Evolutionary conservation across 2,113 vertebrate genomes (phyloP).

Genomic region (Talpa occidentalis): DNA sequence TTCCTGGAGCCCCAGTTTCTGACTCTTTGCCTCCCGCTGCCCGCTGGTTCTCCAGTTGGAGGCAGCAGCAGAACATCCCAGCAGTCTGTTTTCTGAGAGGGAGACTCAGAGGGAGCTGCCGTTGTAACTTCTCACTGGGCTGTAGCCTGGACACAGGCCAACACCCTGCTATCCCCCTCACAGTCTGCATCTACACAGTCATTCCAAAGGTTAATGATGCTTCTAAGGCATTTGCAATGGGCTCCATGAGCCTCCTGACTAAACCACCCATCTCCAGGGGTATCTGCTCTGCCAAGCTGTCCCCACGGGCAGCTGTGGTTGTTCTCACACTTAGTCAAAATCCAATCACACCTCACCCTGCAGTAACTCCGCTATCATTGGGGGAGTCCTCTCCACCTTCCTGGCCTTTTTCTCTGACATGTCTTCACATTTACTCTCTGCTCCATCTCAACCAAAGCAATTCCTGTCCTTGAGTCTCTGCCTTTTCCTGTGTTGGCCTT

Average conservation of each 20-base stretch:
- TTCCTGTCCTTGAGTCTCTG: neutral
- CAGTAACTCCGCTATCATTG: neutral
- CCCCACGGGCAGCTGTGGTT: neutral
- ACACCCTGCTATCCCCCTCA: conserved; percentile 2
- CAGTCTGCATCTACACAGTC: neutral
- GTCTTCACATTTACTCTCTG: neutral
- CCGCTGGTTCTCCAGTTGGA: neutral
- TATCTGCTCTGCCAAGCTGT: neutral
- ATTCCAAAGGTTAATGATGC: neutral
- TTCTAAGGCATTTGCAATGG: neutral
- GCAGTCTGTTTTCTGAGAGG: neutral
- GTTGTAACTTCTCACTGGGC: neutral
- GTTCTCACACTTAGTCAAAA: neutral
- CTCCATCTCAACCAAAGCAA: neutral
- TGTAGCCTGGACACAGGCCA: neutral
- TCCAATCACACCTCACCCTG: neutral
- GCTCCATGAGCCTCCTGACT: neutral
- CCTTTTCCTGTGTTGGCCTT: neutral
- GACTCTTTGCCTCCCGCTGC: neutral
- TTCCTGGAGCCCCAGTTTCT: neutral
- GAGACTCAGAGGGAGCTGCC: neutral
- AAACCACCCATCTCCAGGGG: neutral
- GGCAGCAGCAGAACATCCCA: neutral
- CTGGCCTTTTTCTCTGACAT: neutral
- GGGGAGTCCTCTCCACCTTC: neutral